Conservation (phyloP, 1,140 invertebrate species). For the Halesus radiatus region DNA sequence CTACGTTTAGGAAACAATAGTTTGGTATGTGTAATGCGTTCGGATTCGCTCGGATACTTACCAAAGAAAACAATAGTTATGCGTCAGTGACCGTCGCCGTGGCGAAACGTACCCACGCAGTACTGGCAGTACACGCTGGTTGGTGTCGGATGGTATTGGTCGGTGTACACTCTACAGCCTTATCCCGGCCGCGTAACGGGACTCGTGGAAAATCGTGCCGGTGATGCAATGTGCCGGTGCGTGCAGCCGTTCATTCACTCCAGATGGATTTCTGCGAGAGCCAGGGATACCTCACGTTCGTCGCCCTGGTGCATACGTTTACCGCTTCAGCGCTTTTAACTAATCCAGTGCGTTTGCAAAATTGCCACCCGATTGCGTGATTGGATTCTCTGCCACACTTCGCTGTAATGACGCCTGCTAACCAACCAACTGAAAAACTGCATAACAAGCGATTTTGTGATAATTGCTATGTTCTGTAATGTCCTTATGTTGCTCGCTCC, state of each 20-base stretch:
- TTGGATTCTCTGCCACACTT: too few relatives aligned
- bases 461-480: too few relatives aligned
- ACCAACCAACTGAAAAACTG: too few relatives aligned
- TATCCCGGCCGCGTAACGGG: conserved; percentile 55
- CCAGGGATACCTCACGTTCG: not conserved
- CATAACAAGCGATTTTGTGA: too few relatives aligned
- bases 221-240: conserved; percentile 44
- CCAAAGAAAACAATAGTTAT: conserved; percentile 56
- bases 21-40: conserved; percentile 47
- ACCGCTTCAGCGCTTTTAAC: too few relatives aligned
- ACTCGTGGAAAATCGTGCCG: conserved; percentile 48
- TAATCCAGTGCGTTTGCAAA: too few relatives aligned
- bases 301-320: too few relatives aligned
- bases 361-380: too few relatives aligned
- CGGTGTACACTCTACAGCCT: conserved; percentile 9
- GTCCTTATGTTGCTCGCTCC: too few relatives aligned
- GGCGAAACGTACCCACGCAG: conserved; percentile 20
- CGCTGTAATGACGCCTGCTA: too few relatives aligned
- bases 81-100: conserved; percentile 48
- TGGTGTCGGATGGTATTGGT: too few relatives aligned
- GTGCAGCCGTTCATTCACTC: conserved; percentile 38
- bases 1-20: conserved; percentile 43
- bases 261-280: not conserved
- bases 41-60: conserved; percentile 44
- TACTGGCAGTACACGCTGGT: not conserved